A percentile compares a stretch with the other conserved stretches of the same genome.
Conservation (phyloP, 2,113 vertebrate species). For the Tonatia bakeri region DNA sequence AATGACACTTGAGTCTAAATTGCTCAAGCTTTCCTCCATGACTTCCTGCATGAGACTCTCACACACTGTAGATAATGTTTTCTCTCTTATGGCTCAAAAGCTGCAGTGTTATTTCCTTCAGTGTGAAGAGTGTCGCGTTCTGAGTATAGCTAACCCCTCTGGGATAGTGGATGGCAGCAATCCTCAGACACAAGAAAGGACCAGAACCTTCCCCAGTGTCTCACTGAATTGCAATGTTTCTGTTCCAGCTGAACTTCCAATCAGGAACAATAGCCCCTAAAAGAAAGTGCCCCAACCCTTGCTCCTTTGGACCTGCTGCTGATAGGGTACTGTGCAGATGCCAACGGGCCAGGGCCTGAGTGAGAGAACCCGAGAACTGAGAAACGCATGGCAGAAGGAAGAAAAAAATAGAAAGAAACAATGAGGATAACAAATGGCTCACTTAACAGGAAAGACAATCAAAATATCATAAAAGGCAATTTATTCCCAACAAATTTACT, state of each 20-base stretch:
- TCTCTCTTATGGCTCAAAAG: conserved; percentile 24
- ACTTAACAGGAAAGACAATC: neutral
- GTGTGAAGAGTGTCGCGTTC: neutral
- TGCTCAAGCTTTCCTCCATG: neutral
- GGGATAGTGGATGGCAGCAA: neutral
- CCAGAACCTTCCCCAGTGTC: neutral
- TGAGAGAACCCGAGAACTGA: neutral
- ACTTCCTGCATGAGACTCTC: neutral
- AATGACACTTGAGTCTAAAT: conserved; percentile 28
- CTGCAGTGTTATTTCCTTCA: conserved; percentile 35
- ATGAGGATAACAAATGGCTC: neutral
- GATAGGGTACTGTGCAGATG: neutral
- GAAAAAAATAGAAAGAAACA: neutral
- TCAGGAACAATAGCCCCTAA: neutral
- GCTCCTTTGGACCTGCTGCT: neutral
- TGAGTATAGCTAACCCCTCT: neutral
- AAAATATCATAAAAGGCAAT: neutral
- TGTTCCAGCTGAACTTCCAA: neutral
- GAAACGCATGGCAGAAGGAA: neutral
- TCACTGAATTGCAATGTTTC: neutral
- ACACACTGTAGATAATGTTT: neutral
- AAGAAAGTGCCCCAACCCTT: neutral
- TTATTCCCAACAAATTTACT: neutral
- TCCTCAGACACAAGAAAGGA: neutral
- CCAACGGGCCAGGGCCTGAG: neutral